Evolutionary conservation across 2,113 vertebrate genomes (phyloP), one percentile per base, ranked within the genome.

Genomic region (Morone chrysops): DNA sequence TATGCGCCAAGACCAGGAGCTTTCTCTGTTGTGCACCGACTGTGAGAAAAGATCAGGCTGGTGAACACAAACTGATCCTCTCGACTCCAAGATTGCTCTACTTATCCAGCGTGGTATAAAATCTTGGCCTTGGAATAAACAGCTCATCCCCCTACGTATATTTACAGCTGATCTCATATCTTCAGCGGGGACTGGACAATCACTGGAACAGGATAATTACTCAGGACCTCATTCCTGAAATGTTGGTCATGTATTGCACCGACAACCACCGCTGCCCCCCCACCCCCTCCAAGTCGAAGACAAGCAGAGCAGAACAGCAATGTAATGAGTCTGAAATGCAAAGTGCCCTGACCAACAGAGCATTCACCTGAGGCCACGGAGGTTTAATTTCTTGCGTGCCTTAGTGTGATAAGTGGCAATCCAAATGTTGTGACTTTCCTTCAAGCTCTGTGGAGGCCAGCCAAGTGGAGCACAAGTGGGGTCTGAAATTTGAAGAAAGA

Each of bases 361-460:
- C 74, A 61, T 89, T 86, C 80, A 91, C 87, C 86, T 89, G 75
- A 78, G 83, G 75, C 85, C 40, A 54, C 43, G 51, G 66, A 63
- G 75, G 73, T 87, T 91, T 88, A 85, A 93, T 91, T 90, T 89
- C 73, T 87, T 88, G 76, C 78, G 77, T 90, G 84, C 83, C 81
- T 83, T 77, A 41, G 70, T 85, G 78, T 86, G 91, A 93, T 88
- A 91, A 91, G 80, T 88, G 86, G 77, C 51, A 78, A 83, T 85
- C 78, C 62, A 73, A 85, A 82, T 81, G 85, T 75, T 80, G 80
- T 79, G 85, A 91, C 81, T 92, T 88, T 88, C 71, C 91, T 88
- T 88, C 87, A 72, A 86, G 89, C 82, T 89, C 81, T 47, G 73
- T 56, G 56, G 75, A 88, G 65, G 67, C 74, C 31, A 51, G 75